Evolutionary conservation across 2,797 vertebrate species (phyloP).

Genomic region (Lithobates pipiens): DNA sequence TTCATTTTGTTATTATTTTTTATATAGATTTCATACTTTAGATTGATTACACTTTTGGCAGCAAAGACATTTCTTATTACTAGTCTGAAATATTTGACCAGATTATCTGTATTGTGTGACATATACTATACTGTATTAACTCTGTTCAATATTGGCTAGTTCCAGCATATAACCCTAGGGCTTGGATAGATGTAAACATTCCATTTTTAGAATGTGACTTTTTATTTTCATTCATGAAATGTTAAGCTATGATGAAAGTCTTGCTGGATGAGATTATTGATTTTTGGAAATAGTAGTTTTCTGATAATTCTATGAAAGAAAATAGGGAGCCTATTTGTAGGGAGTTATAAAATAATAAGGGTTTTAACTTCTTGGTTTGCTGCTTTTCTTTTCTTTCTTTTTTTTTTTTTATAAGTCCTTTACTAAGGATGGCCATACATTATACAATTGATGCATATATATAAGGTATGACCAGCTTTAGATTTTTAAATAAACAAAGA

Average conservation of each 20-base stretch:
- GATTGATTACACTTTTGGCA: conserved; percentile 54
- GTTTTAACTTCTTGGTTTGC: neutral
- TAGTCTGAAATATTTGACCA: conserved; percentile 4
- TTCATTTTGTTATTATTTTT: conserved; percentile 21
- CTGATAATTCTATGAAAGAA: neutral
- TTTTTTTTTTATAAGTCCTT: too few relatives aligned
- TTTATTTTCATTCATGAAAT: conserved; percentile 34
- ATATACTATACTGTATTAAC: conserved; percentile 8
- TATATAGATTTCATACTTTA: conserved; percentile 13
- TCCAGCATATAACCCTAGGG: conserved; percentile 9
- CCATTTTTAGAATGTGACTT: conserved; percentile 9
- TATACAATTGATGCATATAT: too few relatives aligned
- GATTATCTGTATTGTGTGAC: neutral
- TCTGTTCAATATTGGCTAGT: conserved; percentile 18
- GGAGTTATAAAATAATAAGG: neutral
- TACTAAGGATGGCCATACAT: too few relatives aligned
- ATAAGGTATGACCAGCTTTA: too few relatives aligned
- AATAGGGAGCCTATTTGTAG: neutral
- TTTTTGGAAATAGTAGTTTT: neutral
- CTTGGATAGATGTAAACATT: conserved; percentile 5
- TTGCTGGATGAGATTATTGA: conserved; percentile 5
- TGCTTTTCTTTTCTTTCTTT: too few relatives aligned
- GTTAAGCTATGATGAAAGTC: neutral
- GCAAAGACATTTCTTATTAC: conserved; percentile 57
- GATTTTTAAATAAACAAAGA: too few relatives aligned